Evolutionary conservation across 2,113 vertebrate genomes (phyloP), one percentile per base, ranked within the genome.

Genomic region (Tiliqua scincoides): DNA sequence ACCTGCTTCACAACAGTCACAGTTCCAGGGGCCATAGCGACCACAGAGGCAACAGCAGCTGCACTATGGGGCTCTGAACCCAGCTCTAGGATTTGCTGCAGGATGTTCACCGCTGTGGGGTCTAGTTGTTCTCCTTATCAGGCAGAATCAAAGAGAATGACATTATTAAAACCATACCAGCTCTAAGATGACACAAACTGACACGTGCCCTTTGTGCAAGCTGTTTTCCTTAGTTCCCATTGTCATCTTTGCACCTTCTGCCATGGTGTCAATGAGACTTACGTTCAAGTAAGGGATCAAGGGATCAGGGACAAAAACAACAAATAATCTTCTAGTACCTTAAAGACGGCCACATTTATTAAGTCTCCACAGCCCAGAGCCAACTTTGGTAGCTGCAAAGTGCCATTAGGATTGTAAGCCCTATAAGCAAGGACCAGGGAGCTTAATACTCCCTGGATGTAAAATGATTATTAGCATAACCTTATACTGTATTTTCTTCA

Each of bases 1-100:
- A 98, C 99, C 98, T 99, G 98, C 77, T 99, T 98, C 43, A 99
- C 97, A 1, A 99, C 98, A 0, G 98, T 98, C 74, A 99, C 97
- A 0, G 98, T 99, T 86, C 98, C 98, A 0, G 98, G 98, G 1
- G 98, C 97, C 99, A 99, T 98, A 91, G 98, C 97, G 10, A 99
- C 98, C 40, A 99, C 97, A 0, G 99, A 99, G 54, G 98, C 97
- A 21, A 99, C 97, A 0, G 97, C 96, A 0, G 97, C 89, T 6
- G 96, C 96, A 0, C 98, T 97, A 0, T 97, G 98, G 78, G 96
- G 96, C 91, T 99, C 99, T 0, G 98, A 92, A 9, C 97, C 98
- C 90, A 99, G 84, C 88, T 98, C 98, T 10, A 98, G 97, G 89
- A 99, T 99, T 94, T 99, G 98, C 95, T 99, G 98, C 54, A 99